Evolutionary conservation across 2,113 vertebrate genomes (phyloP).

Genomic region (Gymnocephalus cernua): DNA sequence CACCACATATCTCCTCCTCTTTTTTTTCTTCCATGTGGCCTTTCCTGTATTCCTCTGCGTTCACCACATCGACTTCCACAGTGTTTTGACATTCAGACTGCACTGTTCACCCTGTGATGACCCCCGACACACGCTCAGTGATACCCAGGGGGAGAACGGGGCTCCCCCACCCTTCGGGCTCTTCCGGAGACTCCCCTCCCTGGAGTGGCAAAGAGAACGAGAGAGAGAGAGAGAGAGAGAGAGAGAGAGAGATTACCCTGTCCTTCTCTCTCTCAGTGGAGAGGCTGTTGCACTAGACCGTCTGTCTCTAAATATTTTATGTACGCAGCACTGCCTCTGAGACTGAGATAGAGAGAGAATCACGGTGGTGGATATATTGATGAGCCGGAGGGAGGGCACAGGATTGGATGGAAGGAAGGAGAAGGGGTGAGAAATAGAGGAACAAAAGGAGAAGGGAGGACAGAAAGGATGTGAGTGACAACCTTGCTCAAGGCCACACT

Average conservation of each 20-base stretch:
- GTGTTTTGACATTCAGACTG: conserved; percentile 55
- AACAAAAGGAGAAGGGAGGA: conserved; percentile 28
- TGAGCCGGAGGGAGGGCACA: conserved; percentile 60
- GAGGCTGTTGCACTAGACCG: conserved; percentile 69
- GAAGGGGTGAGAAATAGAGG: conserved; percentile 33
- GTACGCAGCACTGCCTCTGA: conserved; percentile 63
- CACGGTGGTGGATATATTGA: conserved; percentile 76
- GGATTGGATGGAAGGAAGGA: conserved; percentile 23
- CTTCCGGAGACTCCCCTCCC: conserved; percentile 52
- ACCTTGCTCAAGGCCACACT: conserved; percentile 34
- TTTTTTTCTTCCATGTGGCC: conserved; percentile 22
- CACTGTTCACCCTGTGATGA: conserved; percentile 51
- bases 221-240: background rate
- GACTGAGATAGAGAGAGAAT: conserved; percentile 74
- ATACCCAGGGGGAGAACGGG: conserved; percentile 38
- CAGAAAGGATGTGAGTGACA: conserved; percentile 18
- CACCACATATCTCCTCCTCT: conserved; percentile 49
- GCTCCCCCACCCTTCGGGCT: conserved; percentile 49
- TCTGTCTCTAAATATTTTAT: conserved; percentile 85
- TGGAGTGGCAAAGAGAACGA: conserved; percentile 9
- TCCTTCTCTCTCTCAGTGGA: conserved; percentile 32
- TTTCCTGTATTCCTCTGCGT: conserved; percentile 29
- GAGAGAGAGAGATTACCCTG: conserved; percentile 10
- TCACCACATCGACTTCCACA: conserved; percentile 37
- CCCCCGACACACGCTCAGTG: conserved; percentile 33